A percentile compares a stretch with the other conserved stretches of the same genome.
Conservation (phyloP, 64 coral and sea anemone genomes). For the Pachyseris speciosa region DNA sequence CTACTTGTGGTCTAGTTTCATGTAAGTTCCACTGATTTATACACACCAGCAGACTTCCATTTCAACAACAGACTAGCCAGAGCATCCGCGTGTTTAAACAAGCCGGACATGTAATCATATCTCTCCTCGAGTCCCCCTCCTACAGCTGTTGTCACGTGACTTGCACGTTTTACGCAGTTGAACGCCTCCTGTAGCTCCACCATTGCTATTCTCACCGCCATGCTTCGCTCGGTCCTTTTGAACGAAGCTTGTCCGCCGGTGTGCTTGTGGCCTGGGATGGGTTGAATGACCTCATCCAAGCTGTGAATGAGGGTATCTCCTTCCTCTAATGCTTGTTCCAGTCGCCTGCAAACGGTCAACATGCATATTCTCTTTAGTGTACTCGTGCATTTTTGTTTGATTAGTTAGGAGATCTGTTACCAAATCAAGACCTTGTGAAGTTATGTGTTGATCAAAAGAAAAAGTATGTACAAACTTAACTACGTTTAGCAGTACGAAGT, state of each 20-base stretch:
- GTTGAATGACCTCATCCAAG: slow-evolving; percentile 8
- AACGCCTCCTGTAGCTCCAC: slow-evolving; percentile 71
- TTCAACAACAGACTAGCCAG: slow-evolving; percentile 66
- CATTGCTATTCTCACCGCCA: slow-evolving; percentile 65
- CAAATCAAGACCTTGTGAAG: no score
- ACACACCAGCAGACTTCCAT: slow-evolving; percentile 67
- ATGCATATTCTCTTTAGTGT: neutral
- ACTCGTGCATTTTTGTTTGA: no score
- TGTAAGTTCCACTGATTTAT: neutral
- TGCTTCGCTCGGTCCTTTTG: slow-evolving; percentile 7
- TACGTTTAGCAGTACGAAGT: no score
- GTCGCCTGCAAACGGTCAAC: neutral
- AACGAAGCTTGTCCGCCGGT: slow-evolving; percentile 4
- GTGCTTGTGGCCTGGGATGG: neutral
- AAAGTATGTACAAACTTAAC: no score
- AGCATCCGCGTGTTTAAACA: slow-evolving; percentile 74
- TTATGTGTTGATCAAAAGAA: no score
- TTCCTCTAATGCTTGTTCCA: slow-evolving; percentile 65
- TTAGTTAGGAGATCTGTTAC: no score
- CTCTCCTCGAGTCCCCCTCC: slow-evolving; percentile 45
- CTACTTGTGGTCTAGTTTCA: neutral
- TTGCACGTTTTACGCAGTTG: slow-evolving; percentile 20
- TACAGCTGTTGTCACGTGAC: slow-evolving; percentile 21
- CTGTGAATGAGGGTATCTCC: slow-evolving; percentile 33
- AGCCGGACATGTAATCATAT: slow-evolving; percentile 71